A percentile compares a stretch with the other conserved stretches of the same genome.
Evolutionary conservation across 2,888 invertebrate species (phyloP).

Genomic region (Parnassius smintheus): DNA sequence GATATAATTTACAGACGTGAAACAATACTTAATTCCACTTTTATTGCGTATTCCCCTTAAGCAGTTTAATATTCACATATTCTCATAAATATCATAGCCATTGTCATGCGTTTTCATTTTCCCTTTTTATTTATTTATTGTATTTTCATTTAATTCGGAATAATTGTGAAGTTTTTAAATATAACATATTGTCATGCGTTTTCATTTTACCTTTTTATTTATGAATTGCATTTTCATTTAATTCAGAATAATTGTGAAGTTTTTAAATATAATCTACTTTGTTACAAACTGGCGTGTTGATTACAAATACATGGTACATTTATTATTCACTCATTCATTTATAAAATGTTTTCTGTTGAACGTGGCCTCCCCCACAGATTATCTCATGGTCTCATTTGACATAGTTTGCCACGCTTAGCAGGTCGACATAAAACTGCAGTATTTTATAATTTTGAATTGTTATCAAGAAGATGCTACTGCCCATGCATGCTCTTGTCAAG

Average conservation of each 20-base stretch:
- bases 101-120: constrained; percentile 36
- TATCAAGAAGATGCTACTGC: too few species aligned
- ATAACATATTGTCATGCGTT: constrained; percentile 30
- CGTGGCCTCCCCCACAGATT: too few species aligned
- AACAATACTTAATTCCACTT: not conserved
- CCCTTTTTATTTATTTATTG: not conserved
- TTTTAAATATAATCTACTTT: too few species aligned
- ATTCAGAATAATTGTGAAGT: not conserved
- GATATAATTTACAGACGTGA: not conserved
- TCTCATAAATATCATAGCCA: constrained; percentile 16
- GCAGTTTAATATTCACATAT: constrained; percentile 24
- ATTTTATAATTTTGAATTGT: too few species aligned
- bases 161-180: not conserved
- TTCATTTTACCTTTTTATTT: not conserved
- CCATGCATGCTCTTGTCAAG: too few species aligned
- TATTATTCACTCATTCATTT: too few species aligned
- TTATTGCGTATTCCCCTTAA: constrained; percentile 14
- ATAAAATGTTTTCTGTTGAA: too few species aligned
- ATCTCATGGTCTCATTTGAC: too few species aligned
- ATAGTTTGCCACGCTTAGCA: too few species aligned
- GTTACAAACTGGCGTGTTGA: too few species aligned
- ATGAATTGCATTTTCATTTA: not conserved
- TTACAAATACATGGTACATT: too few species aligned
- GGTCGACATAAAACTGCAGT: too few species aligned
- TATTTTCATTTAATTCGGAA: not conserved